Percentiles rank a stretch among this genome's conserved stretches.
phyloP scores from a whole-genome alignment of 1,140 invertebrate genomes.

The Drosophila cardini region DNA sequence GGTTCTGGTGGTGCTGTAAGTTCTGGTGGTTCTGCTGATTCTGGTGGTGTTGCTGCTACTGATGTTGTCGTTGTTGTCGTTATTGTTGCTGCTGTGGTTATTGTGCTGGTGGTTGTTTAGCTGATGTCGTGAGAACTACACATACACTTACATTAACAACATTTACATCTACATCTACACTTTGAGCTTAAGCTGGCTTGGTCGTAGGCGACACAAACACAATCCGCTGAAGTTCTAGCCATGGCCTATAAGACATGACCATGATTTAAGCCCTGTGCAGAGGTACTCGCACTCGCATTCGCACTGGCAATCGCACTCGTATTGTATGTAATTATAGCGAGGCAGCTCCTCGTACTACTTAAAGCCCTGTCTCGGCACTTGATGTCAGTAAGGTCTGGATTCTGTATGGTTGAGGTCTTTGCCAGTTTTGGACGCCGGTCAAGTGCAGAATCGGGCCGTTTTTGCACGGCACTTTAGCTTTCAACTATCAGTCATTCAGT shows the following conservation, averaged over 20 bases:
- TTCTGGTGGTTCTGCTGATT: slow-evolving; percentile 9
- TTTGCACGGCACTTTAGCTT: slow-evolving; percentile 66
- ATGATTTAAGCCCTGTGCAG: slow-evolving; percentile 10
- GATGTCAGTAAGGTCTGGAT: slow-evolving; percentile 46
- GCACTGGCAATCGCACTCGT: slow-evolving; percentile 28
- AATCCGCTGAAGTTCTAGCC: slow-evolving; percentile 47
- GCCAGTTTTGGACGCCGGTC: slow-evolving; percentile 54
- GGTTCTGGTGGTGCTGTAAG: too few relatives aligned
- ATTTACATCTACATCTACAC: slow-evolving; percentile 11
- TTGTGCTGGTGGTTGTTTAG: slow-evolving; percentile 16
- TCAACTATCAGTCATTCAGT: slow-evolving; percentile 77
- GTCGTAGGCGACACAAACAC: slow-evolving; percentile 78
- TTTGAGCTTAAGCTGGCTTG: slow-evolving; percentile 28
- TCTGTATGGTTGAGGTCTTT: slow-evolving; percentile 11
- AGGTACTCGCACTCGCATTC: slow-evolving; percentile 39
- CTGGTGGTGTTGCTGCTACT: slow-evolving; percentile 46
- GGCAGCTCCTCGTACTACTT: slow-evolving; percentile 33
- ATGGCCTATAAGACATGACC: slow-evolving; percentile 5
- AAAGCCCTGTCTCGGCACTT: slow-evolving; percentile 40
- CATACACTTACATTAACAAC: slow-evolving; percentile 10
- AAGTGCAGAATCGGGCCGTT: slow-evolving; percentile 72
- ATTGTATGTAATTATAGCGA: slow-evolving; percentile 71
- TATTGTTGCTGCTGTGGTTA: slow-evolving; percentile 23
- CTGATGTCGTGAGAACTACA: slow-evolving; percentile 72
- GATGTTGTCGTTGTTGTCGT: slow-evolving; percentile 3